Evolutionary conservation across 37 sponge, comb jelly and placozoan species (phyloP).

Genomic region (Aplysina aerophoba): DNA sequence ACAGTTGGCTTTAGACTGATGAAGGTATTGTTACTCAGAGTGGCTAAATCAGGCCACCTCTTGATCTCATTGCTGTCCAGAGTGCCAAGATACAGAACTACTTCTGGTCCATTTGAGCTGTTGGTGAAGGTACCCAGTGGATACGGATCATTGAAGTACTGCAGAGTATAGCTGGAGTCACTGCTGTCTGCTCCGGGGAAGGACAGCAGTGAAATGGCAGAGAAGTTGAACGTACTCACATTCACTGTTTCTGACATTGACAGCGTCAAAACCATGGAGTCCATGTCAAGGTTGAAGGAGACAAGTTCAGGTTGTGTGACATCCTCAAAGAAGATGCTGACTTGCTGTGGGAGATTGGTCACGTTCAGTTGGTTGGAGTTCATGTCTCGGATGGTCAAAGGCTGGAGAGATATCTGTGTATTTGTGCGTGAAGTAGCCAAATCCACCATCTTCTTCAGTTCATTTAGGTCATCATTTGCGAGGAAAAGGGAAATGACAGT

Average conservation of each 20-base stretch:
- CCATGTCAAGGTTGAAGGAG: conserved; percentile 79
- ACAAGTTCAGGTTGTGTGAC: conserved; percentile 63
- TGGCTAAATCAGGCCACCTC: conserved; percentile 65
- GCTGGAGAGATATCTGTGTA: conserved; percentile 50
- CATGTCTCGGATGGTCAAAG: conserved; percentile 65
- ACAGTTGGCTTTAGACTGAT: conserved; percentile 47
- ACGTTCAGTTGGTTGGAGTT: conserved; percentile 66
- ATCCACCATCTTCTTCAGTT: conserved; percentile 72
- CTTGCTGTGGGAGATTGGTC: conserved; percentile 63
- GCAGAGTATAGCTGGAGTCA: conserved; percentile 53
- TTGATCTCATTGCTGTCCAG: conserved; percentile 77
- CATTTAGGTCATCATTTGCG: conserved; percentile 80
- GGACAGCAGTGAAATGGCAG: conserved; percentile 60
- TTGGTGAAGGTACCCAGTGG: conserved; percentile 70
- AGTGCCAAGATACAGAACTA: conserved; percentile 65
- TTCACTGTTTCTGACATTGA: conserved; percentile 80
- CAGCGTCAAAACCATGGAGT: conserved; percentile 57
- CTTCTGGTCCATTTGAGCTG: conserved; percentile 67
- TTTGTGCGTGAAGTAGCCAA: conserved; percentile 54
- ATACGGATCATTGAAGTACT: not conserved
- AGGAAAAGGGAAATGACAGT: conserved; percentile 60
- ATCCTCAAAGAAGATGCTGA: conserved; percentile 47
- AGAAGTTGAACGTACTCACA: conserved; percentile 49
- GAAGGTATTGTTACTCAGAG: conserved; percentile 54
- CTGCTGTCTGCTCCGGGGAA: conserved; percentile 20